phyloP scores from a whole-genome alignment of 2,888 invertebrate genomes.

The Brachypalpus laphriformis region DNA sequence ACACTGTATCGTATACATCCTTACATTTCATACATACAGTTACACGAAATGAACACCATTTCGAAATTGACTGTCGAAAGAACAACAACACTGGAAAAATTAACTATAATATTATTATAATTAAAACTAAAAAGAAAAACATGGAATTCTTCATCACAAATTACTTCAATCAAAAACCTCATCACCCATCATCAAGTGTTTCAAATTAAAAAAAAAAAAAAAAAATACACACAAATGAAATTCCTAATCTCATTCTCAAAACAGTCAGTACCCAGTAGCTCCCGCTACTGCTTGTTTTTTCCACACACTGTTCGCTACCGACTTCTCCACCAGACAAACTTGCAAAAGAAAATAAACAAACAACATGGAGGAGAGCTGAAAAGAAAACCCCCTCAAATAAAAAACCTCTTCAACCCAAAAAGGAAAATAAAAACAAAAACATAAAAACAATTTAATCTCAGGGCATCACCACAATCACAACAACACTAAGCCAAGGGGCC shows the following conservation, averaged over 20 bases:
- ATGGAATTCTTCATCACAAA: not conserved
- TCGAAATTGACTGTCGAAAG: not conserved
- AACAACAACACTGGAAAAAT: not conserved
- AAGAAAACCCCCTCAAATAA: conserved; percentile 16
- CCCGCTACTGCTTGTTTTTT: conserved; percentile 40
- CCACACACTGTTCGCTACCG: conserved; percentile 33
- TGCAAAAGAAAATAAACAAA: conserved; percentile 53
- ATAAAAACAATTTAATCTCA: conserved; percentile 57
- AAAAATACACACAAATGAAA: conserved; percentile 5
- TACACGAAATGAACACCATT: not conserved
- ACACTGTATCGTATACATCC: too few species aligned
- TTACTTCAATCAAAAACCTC: conserved; percentile 3
- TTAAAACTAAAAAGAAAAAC: not conserved
- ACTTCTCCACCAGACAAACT: conserved; percentile 18
- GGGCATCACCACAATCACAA: conserved; percentile 24
- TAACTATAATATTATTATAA: not conserved
- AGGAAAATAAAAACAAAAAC: conserved; percentile 46
- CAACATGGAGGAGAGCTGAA: conserved; percentile 6
- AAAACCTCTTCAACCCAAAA: conserved; percentile 20
- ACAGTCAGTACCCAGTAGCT: conserved; percentile 34
- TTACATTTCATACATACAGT: too few species aligned
- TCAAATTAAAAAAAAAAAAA: not conserved
- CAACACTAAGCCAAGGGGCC: not conserved
- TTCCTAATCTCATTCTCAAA: conserved; percentile 7
- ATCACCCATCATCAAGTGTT: conserved; percentile 2